A percentile compares a stretch with the other conserved stretches of the same genome.
Evolutionary conservation across 2,888 invertebrate genomes (phyloP).

Genomic region (Drosophila longiperda): DNA sequence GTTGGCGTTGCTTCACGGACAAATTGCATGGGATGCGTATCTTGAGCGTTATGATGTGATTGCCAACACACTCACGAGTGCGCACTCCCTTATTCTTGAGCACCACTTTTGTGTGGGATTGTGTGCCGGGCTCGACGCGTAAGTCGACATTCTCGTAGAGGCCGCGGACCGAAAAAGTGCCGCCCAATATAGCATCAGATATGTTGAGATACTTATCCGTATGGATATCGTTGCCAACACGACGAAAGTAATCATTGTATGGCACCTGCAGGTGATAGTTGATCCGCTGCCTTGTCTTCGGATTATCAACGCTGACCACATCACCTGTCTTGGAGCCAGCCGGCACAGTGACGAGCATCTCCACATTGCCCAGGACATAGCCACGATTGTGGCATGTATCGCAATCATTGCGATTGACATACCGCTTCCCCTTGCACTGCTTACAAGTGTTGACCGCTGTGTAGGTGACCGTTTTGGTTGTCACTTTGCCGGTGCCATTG

Average conservation of each 20-base stretch:
- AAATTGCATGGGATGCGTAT: constrained; percentile 80
- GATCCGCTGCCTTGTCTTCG: constrained; percentile 74
- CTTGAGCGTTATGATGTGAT: constrained; percentile 81
- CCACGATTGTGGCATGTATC: constrained; percentile 81
- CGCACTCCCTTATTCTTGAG: constrained; percentile 80
- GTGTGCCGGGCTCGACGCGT: constrained; percentile 80
- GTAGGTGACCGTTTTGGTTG: constrained; percentile 67
- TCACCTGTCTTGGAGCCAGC: constrained; percentile 79
- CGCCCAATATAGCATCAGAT: constrained; percentile 82
- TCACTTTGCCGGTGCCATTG: constrained; percentile 79
- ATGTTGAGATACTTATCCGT: constrained; percentile 80
- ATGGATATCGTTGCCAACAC: constrained; percentile 77
- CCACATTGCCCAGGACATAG: constrained; percentile 63
- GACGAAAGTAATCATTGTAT: constrained; percentile 76
- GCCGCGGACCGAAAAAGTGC: constrained; percentile 77
- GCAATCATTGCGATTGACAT: constrained; percentile 77
- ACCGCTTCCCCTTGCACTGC: constrained; percentile 80
- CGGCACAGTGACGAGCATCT: constrained; percentile 75
- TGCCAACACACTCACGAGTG: constrained; percentile 65
- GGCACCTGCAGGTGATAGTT: constrained; percentile 74
- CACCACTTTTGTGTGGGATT: constrained; percentile 77
- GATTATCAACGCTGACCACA: constrained; percentile 74
- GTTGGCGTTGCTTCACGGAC: constrained; percentile 82
- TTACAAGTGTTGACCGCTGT: constrained; percentile 67
- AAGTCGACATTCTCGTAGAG: constrained; percentile 78